These are phyloP conservation scores for Aleiodes alternator DNA, from an alignment of 2,888 invertebrate species.

Conservation along the genomic window DNA sequence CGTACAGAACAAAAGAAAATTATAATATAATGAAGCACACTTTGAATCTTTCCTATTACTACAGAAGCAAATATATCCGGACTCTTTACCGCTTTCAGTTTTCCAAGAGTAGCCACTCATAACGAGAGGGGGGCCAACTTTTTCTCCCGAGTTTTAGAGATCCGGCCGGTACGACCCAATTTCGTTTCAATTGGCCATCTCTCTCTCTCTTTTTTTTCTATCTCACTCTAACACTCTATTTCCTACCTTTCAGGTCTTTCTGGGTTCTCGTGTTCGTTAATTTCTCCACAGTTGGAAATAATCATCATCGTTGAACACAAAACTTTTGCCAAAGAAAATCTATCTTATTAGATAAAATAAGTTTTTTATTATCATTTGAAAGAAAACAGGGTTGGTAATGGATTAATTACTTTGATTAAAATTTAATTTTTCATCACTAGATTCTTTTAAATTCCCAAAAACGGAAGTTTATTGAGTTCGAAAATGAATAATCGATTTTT, in stretches of 20 bases:
- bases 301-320: conserved; percentile 24
- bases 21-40: conserved; percentile 27
- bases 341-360: conserved; percentile 17
- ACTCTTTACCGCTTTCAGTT: conserved; percentile 25
- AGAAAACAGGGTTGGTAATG: neutral
- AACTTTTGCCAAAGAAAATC: conserved; percentile 18
- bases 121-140: conserved; percentile 54
- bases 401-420: neutral
- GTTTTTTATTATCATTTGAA: neutral
- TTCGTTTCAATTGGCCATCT: conserved; percentile 45
- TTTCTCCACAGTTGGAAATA: conserved; percentile 35
- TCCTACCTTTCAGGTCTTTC: conserved; percentile 10
- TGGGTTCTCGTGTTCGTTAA: conserved; percentile 23
- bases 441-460: too few species aligned
- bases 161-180: conserved; percentile 41
- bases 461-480: too few species aligned
- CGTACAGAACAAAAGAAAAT: conserved; percentile 21
- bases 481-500: too few species aligned
- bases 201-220: neutral
- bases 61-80: conserved; percentile 35
- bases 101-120: conserved; percentile 48
- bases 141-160: conserved; percentile 41
- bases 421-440: neutral
- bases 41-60: conserved; percentile 27
- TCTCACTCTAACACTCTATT: neutral